Evolutionary conservation across 2,888 invertebrate genomes (phyloP).

Genomic region (Zaprionus bogoriensis): DNA sequence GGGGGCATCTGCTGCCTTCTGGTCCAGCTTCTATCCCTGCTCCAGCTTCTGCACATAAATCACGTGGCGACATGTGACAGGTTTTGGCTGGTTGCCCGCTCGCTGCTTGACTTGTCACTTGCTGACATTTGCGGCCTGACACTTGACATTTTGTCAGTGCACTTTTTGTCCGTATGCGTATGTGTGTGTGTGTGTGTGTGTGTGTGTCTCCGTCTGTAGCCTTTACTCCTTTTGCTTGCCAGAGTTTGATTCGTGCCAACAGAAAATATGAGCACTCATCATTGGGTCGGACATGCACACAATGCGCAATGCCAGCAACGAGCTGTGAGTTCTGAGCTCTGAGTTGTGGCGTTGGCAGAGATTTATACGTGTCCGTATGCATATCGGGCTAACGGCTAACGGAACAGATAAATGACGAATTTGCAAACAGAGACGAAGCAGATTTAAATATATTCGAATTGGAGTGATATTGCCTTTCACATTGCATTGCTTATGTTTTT

Average conservation of each 20-base stretch:
- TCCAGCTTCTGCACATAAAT: conserved; percentile 47
- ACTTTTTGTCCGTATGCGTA: conserved; percentile 22
- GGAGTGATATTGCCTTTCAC: too few relatives aligned
- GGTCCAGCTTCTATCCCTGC: not conserved
- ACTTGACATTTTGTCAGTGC: conserved; percentile 62
- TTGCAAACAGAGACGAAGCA: not conserved
- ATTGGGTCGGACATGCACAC: conserved; percentile 38
- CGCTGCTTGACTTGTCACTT: conserved; percentile 63
- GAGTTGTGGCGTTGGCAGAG: conserved; percentile 9
- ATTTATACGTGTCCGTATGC: conserved; percentile 9
- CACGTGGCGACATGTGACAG: conserved; percentile 63
- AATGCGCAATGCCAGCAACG: conserved; percentile 13
- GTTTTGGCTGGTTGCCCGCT: conserved; percentile 60
- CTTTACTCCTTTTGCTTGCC: conserved; percentile 12
- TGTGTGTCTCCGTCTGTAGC: not conserved
- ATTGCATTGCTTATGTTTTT: too few relatives aligned
- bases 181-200: not conserved
- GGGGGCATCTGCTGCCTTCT: not conserved
- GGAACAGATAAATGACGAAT: not conserved
- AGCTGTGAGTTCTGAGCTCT: not conserved
- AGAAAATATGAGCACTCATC: conserved; percentile 49
- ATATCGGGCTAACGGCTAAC: not conserved
- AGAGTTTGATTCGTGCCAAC: conserved; percentile 22
- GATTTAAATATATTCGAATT: too few relatives aligned
- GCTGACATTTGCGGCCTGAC: conserved; percentile 70